Evolutionary conservation across 2,888 invertebrate species (phyloP).

Genomic region (Rutpela maculata): DNA sequence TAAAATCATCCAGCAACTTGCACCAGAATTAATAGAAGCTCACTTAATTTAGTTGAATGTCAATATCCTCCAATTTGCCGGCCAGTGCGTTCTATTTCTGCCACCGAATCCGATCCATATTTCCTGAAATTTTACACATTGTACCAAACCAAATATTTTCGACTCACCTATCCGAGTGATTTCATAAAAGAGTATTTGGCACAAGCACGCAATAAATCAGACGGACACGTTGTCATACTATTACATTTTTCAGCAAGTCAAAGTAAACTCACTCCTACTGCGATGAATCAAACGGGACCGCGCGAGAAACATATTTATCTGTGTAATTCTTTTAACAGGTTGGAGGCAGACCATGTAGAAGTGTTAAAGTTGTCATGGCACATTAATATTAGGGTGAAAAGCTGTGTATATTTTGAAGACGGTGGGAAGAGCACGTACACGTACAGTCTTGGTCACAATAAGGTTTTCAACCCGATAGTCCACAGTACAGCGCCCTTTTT

Average conservation of each 20-base stretch:
- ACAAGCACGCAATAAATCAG: slow-evolving; percentile 22
- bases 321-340: slow-evolving; percentile 1
- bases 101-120: not conserved
- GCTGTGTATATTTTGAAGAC: no score
- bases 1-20: no score
- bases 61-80: not conserved
- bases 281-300: slow-evolving; percentile 5
- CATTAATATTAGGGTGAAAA: no score
- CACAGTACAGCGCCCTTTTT: no score
- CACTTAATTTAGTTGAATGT: slow-evolving; percentile 2
- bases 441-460: no score
- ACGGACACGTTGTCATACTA: slow-evolving; percentile 4
- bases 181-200: slow-evolving; percentile 14
- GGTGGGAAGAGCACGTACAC: no score
- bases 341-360: not conserved
- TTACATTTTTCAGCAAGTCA: slow-evolving; percentile 27
- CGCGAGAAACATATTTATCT: not conserved
- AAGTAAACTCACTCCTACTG: not conserved
- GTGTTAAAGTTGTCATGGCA: not conserved
- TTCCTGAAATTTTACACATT: slow-evolving; percentile 7
- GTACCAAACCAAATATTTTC: slow-evolving; percentile 2
- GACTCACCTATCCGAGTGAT: not conserved
- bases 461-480: no score
- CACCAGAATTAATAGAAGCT: not conserved
- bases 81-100: not conserved